Percentiles rank a stretch among this genome's conserved stretches.
These are phyloP conservation scores for Norana najaformis DNA, from an alignment of 2,888 invertebrate genomes.

Conservation along the genomic window DNA sequence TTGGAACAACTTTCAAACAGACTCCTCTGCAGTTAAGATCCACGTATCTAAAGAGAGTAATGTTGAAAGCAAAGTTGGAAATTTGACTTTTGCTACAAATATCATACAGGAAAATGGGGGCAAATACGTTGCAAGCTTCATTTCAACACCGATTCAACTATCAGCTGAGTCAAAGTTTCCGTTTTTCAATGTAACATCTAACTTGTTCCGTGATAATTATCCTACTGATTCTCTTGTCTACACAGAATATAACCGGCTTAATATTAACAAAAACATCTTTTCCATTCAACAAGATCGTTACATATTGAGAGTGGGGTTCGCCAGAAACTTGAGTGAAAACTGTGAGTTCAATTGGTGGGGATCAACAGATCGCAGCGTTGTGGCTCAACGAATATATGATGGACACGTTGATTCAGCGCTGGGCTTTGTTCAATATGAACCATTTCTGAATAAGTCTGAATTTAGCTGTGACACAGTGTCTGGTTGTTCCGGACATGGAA, in stretches of 20 bases:
- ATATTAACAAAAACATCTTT: constrained; percentile 30
- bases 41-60: no score
- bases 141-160: neutral
- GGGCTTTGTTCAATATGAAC: constrained; percentile 29
- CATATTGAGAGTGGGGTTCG: neutral
- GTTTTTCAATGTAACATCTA: constrained; percentile 22
- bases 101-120: constrained; percentile 23
- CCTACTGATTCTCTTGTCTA: constrained; percentile 16
- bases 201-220: constrained; percentile 28
- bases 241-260: constrained; percentile 2
- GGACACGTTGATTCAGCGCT: constrained; percentile 19
- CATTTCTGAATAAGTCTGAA: constrained; percentile 31
- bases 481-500: constrained; percentile 35
- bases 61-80: no score
- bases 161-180: neutral
- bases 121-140: neutral
- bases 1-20: no score
- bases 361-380: neutral
- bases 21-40: no score
- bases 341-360: constrained; percentile 36
- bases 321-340: constrained; percentile 1
- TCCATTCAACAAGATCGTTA: constrained; percentile 19
- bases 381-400: constrained; percentile 30
- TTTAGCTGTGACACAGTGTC: constrained; percentile 30
- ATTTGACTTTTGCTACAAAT: constrained; percentile 1